phyloP scores from a whole-genome alignment of 2,113 vertebrate species.

The Lichenostomus cassidix region DNA sequence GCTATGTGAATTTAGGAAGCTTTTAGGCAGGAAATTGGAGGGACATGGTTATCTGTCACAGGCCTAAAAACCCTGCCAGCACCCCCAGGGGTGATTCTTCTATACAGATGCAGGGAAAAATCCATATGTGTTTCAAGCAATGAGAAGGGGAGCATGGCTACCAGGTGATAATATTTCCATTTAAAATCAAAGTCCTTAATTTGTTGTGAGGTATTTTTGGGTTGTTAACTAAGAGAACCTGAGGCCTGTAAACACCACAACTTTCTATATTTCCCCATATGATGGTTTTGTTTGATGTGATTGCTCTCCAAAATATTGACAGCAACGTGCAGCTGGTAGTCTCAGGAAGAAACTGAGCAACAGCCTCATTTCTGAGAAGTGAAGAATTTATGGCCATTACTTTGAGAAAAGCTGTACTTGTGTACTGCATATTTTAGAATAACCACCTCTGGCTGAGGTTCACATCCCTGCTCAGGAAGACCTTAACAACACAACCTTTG shows the following conservation, averaged over 20 bases:
- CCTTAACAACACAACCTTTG: background rate
- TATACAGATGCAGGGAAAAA: background rate
- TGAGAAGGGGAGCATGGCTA: background rate
- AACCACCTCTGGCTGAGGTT: background rate
- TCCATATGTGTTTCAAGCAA: background rate
- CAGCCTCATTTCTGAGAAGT: background rate
- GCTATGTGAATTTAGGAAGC: constrained; percentile 29
- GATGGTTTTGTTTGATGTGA: background rate
- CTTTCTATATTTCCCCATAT: background rate
- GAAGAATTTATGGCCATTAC: background rate
- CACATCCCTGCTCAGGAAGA: background rate
- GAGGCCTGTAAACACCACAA: background rate
- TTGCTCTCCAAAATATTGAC: background rate
- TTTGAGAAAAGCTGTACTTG: background rate
- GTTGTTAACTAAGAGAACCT: background rate
- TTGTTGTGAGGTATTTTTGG: background rate
- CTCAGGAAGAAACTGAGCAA: background rate
- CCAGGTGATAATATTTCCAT: background rate
- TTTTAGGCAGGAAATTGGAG: constrained; percentile 59
- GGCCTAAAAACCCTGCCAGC: background rate
- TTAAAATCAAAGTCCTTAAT: background rate
- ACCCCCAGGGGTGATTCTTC: background rate
- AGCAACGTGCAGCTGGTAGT: background rate
- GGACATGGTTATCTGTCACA: constrained; percentile 30
- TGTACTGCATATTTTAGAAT: background rate